phyloP scores from a whole-genome alignment of 2,113 vertebrate species.

The Theristicus caerulescens region DNA sequence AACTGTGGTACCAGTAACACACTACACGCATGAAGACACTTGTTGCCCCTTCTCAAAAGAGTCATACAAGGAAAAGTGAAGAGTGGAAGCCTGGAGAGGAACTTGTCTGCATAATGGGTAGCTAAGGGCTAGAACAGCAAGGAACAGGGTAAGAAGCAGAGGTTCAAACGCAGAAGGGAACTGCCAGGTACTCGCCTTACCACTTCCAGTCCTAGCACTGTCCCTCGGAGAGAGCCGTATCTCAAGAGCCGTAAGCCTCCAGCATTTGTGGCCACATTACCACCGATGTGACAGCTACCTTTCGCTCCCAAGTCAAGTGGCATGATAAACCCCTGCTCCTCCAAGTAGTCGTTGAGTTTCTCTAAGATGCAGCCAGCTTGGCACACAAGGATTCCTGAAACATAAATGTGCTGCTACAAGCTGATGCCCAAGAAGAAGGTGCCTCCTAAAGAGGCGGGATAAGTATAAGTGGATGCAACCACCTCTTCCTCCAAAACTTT shows the following conservation, averaged over 20 bases:
- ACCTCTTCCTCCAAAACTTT: neutral
- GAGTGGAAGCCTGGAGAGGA: neutral
- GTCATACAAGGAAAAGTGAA: neutral
- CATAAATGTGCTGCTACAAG: neutral
- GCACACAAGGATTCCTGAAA: conserved; percentile 88
- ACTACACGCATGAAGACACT: rapidly evolving
- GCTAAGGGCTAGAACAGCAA: neutral
- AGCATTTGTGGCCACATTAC: conserved; percentile 93
- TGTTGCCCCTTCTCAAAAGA: neutral
- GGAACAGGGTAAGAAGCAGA: neutral
- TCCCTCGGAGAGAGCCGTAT: conserved; percentile 90
- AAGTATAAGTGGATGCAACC: neutral
- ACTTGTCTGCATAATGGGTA: neutral
- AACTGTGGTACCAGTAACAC: neutral
- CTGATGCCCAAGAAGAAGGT: neutral
- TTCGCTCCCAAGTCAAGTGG: conserved; percentile 95
- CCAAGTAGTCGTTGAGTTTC: conserved; percentile 81
- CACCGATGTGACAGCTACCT: conserved; percentile 96
- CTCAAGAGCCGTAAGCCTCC: conserved; percentile 89
- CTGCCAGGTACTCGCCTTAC: conserved; percentile 73
- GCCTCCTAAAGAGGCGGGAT: neutral
- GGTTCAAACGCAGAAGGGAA: neutral
- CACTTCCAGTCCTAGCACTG: conserved; percentile 91
- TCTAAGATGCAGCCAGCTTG: conserved; percentile 94
- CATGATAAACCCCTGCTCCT: conserved; percentile 85